Evolutionary conservation across 2,113 vertebrate genomes (phyloP), one percentile per base, ranked within the genome.

Genomic region (Tringa solitaria): DNA sequence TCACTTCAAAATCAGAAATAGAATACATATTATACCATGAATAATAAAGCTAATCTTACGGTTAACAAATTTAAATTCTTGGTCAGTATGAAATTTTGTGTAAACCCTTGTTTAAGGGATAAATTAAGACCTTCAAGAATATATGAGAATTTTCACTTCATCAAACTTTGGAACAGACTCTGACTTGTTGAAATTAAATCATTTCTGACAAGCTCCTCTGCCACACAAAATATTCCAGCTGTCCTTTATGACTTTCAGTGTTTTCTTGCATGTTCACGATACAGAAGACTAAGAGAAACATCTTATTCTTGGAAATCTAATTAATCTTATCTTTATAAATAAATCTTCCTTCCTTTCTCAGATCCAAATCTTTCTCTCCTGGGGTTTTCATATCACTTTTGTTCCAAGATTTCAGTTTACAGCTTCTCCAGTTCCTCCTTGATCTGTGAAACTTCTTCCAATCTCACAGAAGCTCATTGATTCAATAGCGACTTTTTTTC

Each of bases 301-400:
- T 87, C 82, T 91, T 68, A n/a, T 87, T 69, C 24, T 73, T 93
- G 77, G 77, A 33, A 89, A 89, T 87, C 30, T 64, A 82, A 87
- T 82, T 91, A 89, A 89, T 65, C 7, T 6, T 87, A 28, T 84
- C 3, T 45, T 89, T 91, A 93, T 76, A 95, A 96, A 95, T 79
- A 93, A 79, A 82, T 64, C 43, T 84, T 87, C 35, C 39, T 84
- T 94, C 77, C 30, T 87, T 89, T 96, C 78, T 93, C 65, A 96
- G 43, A 27, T 76, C 14, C 6, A 21, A 9, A 35, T 70, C 43
- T 79, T 84, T 81, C n/a, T 95, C 93, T 93, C 87, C 23, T 53
- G 91, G 57, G 89, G 12, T 1, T 78, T 94, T 68, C 16, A 3
- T 51, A 24, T 33, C 9, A 81, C 4, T 79, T 75, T 45, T 73